Conservation (phyloP, 1,140 invertebrate genomes). For the Drosophila elegans region DNA sequence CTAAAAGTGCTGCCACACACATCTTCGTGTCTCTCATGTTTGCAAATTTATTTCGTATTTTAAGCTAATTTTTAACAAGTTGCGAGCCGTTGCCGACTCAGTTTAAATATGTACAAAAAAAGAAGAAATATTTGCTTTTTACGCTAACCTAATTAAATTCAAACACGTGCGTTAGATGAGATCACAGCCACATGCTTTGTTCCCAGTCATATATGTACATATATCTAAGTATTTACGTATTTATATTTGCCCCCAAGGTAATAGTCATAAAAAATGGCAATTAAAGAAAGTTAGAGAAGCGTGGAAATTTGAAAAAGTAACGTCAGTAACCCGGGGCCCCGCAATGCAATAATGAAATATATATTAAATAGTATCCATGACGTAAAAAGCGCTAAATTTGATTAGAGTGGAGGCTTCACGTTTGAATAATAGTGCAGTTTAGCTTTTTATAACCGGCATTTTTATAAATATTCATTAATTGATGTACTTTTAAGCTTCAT, state of each 20-base stretch:
- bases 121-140: slow-evolving; percentile 32
- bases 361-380: neutral
- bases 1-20: slow-evolving; percentile 29
- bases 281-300: slow-evolving; percentile 38
- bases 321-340: neutral
- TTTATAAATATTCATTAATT: no score
- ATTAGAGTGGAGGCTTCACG: no score
- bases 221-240: slow-evolving; percentile 2
- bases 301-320: slow-evolving; percentile 33
- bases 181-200: slow-evolving; percentile 4
- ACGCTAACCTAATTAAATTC: slow-evolving; percentile 62
- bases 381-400: neutral
- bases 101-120: slow-evolving; percentile 9
- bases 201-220: neutral
- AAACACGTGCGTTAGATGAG: slow-evolving; percentile 54
- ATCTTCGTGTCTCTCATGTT: neutral
- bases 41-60: slow-evolving; percentile 51
- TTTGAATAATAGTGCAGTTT: no score
- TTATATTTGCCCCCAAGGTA: slow-evolving; percentile 18
- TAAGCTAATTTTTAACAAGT: slow-evolving; percentile 47
- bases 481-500: no score
- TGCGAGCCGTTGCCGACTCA: slow-evolving; percentile 38
- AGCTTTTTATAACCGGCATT: no score
- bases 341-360: neutral
- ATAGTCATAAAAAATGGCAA: slow-evolving; percentile 25